Percentiles rank a stretch among this genome's conserved stretches.
These are phyloP conservation scores for Chrysopilus asiliformis DNA, from an alignment of 2,888 invertebrate species.

Conservation along the genomic window DNA sequence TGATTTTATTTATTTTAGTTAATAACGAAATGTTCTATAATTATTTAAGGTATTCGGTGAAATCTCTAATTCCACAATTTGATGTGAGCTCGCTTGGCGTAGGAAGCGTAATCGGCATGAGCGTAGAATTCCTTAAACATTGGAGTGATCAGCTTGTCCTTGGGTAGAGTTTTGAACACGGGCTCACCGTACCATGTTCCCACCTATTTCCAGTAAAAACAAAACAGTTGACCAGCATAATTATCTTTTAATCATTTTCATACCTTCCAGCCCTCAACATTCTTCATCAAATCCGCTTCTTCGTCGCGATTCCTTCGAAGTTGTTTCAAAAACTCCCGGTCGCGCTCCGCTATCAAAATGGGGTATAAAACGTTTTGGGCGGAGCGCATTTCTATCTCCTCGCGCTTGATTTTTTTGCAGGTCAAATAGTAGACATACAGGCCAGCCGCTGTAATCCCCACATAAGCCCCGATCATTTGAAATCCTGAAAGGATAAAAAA, in stretches of 20 bases:
- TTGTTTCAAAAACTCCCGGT: slow-evolving; percentile 71
- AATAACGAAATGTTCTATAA: no score
- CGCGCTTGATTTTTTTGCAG: slow-evolving; percentile 39
- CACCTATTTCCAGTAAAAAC: slow-evolving; percentile 26
- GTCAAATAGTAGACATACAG: slow-evolving; percentile 45
- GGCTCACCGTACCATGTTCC: slow-evolving; percentile 82
- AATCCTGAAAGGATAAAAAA: slow-evolving; percentile 39
- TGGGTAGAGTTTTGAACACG: slow-evolving; percentile 55
- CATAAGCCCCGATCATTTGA: slow-evolving; percentile 46
- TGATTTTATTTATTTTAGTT: no score
- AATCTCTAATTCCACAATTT: no score
- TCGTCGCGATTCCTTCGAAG: slow-evolving; percentile 66
- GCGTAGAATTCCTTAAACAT: slow-evolving; percentile 56
- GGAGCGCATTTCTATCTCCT: slow-evolving; percentile 62
- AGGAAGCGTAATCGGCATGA: slow-evolving; percentile 43
- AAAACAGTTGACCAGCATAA: no score
- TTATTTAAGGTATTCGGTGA: no score
- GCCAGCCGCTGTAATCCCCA: slow-evolving; percentile 44
- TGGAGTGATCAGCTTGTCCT: slow-evolving; percentile 50
- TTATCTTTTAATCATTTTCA: no score
- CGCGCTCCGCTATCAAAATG: slow-evolving; percentile 67
- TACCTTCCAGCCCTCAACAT: slow-evolving; percentile 80
- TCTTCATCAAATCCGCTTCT: slow-evolving; percentile 75
- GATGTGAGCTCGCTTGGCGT: slow-evolving; percentile 40
- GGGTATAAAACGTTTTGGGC: slow-evolving; percentile 64